Evolutionary conservation across 2,888 invertebrate species (phyloP).

Genomic region (Aelia acuminata): DNA sequence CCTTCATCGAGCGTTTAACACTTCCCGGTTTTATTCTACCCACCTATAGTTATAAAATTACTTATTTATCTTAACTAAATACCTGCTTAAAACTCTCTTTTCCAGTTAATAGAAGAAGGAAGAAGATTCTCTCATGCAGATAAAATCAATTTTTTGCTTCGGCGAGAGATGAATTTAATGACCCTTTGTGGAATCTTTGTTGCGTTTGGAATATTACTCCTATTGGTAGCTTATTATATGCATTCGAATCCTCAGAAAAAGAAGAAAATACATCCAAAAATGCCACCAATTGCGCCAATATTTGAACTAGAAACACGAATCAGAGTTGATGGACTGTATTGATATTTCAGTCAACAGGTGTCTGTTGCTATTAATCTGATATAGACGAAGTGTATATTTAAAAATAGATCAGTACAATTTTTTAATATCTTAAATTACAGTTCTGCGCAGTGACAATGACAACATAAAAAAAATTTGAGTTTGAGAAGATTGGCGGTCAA

Average conservation of each 20-base stretch:
- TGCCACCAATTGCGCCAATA: background rate
- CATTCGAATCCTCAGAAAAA: background rate
- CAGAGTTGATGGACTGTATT: background rate
- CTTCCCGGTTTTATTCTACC: no score
- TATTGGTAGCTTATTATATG: background rate
- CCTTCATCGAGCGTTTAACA: no score
- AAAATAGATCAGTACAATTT: no score
- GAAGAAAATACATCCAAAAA: background rate
- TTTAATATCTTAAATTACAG: no score
- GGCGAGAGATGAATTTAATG: background rate
- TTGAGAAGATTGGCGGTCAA: no score
- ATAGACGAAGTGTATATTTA: no score
- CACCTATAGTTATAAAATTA: no score
- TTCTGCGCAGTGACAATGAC: no score
- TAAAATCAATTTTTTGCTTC: background rate
- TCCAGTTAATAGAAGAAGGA: background rate
- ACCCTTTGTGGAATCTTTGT: background rate
- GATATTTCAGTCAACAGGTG: background rate
- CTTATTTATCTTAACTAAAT: no score
- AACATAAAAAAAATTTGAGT: no score
- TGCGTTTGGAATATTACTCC: conserved; percentile 20
- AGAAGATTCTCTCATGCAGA: background rate
- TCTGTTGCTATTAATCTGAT: no score
- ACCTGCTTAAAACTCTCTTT: no score
- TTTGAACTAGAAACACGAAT: background rate